Evolutionary conservation across 2,113 vertebrate genomes (phyloP).

Genomic region (Sorex araneus): DNA sequence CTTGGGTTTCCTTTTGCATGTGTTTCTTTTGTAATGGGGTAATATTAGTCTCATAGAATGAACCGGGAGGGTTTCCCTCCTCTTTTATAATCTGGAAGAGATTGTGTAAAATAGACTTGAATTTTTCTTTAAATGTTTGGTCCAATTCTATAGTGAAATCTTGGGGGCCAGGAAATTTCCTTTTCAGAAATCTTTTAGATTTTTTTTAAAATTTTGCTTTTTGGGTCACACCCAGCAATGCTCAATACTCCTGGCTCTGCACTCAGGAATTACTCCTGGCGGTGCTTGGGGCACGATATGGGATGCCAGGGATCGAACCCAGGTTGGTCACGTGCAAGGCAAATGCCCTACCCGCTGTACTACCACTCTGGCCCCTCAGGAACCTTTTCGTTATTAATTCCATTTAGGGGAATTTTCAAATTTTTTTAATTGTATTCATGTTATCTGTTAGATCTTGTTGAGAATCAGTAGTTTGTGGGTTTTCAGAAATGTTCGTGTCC

Average conservation of each 20-base stretch:
- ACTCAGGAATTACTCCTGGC: too few relatives aligned
- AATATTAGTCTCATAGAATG: neutral
- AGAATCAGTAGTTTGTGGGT: neutral
- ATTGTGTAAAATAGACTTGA: neutral
- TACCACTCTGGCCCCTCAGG: neutral
- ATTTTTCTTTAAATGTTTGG: conserved; percentile 33
- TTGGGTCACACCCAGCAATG: too few relatives aligned
- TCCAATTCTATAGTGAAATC: neutral
- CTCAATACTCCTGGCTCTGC: too few relatives aligned
- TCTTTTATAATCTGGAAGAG: neutral
- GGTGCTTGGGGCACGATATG: too few relatives aligned
- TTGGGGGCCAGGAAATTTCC: neutral
- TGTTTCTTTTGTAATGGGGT: neutral
- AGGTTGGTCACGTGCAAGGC: too few relatives aligned
- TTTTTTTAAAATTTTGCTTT: too few relatives aligned
- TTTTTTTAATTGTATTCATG: neutral
- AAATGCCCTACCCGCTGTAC: too few relatives aligned
- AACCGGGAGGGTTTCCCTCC: neutral
- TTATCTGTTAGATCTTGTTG: conserved; percentile 14
- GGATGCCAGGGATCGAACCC: too few relatives aligned
- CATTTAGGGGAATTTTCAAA: neutral
- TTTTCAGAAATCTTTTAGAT: conserved; percentile 13
- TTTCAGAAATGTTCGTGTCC: conserved; percentile 8
- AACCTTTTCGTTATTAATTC: neutral
- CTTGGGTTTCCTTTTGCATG: neutral